Conservation (phyloP, 2,113 vertebrate species). For the Sinosuthora webbiana region DNA sequence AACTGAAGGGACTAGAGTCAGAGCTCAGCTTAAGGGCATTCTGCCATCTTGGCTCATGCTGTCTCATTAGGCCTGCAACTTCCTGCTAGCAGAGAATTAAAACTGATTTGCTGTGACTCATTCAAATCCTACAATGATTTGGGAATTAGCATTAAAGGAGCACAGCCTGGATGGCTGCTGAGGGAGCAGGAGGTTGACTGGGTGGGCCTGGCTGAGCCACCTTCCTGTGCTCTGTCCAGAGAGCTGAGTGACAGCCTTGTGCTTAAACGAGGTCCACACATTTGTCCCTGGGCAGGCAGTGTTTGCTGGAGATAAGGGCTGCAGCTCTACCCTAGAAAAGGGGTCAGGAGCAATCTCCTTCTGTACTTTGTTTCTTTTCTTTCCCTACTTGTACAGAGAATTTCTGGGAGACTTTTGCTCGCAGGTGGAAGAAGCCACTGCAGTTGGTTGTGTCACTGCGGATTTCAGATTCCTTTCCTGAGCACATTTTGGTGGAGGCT, state of each 20-base stretch:
- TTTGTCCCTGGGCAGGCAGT: background rate
- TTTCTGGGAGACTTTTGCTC: background rate
- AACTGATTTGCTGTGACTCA: conserved; percentile 28
- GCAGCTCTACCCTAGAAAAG: background rate
- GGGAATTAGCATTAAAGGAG: conserved; percentile 13
- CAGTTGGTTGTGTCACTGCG: background rate
- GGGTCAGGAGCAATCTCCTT: background rate
- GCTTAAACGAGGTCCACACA: background rate
- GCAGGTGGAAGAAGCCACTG: background rate
- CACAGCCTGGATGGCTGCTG: background rate
- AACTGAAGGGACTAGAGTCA: background rate
- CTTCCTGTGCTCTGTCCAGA: background rate
- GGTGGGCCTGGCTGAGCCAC: background rate
- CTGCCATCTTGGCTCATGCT: conserved; percentile 19
- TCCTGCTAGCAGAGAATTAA: conserved; percentile 26
- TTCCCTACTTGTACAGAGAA: background rate
- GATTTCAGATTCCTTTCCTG: background rate
- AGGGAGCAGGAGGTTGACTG: background rate
- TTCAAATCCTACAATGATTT: conserved; percentile 4
- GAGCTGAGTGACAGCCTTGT: background rate
- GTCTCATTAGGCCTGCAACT: conserved; percentile 1
- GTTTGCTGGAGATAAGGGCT: background rate
- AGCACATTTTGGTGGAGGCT: background rate
- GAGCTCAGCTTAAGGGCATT: background rate
- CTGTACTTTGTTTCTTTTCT: background rate